Base-by-base conservation (phyloP, 1,140 invertebrate species). In the Hypsibius dujardini region DNA sequence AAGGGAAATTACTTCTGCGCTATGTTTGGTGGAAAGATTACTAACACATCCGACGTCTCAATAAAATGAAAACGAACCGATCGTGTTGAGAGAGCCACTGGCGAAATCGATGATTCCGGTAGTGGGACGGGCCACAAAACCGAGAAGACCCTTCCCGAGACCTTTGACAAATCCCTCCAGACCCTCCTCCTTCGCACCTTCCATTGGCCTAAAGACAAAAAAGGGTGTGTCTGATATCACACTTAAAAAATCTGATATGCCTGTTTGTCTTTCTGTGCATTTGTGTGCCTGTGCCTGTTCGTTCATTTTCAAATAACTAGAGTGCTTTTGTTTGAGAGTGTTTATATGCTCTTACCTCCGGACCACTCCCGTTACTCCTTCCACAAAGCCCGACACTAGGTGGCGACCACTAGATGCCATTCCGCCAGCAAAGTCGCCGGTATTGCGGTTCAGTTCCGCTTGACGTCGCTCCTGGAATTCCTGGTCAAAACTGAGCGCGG, bases 101-200 rank as follows among this genome's bases (percentile, higher is more conserved):
- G 95, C 92, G 82, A 98, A 98, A 82, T 98, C 95, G 62, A 98
- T 89, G 70, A 97, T 87, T 28, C 95, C 95, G 70, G 92, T 90
- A 7, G 92, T 92, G 69, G 95, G 95, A 72, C 95, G 83, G 0
- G 93, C 88, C 3, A 98, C 89, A 1, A 96, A 84, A 2, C 95
- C 95, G 73, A 98, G 87, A 69, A 96, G 84, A 46, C 95, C 95
- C 81, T 94, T 90, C 1, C 94, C 94, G 72, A 97, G 81, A 72
- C 95, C 95, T 83, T 95, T 96, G 78, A 97, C 93, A 79, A 98
- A 97, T 7, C 95, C 95, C 78, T 87, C 87, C 7, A 94, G 88
- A 46, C 95, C 95, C 77, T 95, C 88, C 76, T 95, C 86, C 76
- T 87, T 88, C n/a, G 93, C 94, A 62, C 95, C 95, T 76, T 87